Evolutionary conservation across 1,140 invertebrate genomes (phyloP).

Genomic region (Drosophila bipectinata): DNA sequence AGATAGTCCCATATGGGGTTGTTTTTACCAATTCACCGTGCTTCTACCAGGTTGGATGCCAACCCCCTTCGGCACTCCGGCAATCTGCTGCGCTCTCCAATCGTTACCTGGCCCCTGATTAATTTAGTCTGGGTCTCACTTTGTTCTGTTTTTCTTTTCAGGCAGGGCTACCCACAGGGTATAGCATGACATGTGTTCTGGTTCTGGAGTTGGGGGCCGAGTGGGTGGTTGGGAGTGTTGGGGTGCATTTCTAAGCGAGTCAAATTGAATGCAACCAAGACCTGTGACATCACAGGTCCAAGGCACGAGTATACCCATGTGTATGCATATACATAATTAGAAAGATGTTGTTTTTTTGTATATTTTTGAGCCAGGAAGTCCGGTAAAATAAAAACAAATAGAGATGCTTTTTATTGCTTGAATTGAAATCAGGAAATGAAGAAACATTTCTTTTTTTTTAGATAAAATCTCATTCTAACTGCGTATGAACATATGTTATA

Average conservation of each 20-base stretch:
- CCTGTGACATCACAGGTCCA: slow-evolving; percentile 36
- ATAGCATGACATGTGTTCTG: slow-evolving; percentile 41
- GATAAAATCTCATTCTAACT: too few relatives aligned
- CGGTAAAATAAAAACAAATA: slow-evolving; percentile 11
- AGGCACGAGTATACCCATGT: slow-evolving; percentile 5
- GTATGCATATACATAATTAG: slow-evolving; percentile 29
- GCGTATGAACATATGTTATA: too few relatives aligned
- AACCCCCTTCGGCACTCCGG: slow-evolving; percentile 27
- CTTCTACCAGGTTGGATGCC: slow-evolving; percentile 9
- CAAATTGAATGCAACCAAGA: slow-evolving; percentile 41
- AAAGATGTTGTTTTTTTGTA: slow-evolving; percentile 16
- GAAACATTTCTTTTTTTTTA: not conserved
- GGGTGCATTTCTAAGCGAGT: slow-evolving; percentile 41
- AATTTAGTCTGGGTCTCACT: slow-evolving; percentile 48
- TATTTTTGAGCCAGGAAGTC: slow-evolving; percentile 25
- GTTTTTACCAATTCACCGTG: slow-evolving; percentile 10
- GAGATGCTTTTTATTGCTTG: not conserved
- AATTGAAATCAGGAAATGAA: not conserved
- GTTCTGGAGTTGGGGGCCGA: not conserved
- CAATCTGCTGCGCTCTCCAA: slow-evolving; percentile 18
- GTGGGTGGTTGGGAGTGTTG: slow-evolving; percentile 5
- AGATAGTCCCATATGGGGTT: slow-evolving; percentile 17
- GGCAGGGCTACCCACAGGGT: slow-evolving; percentile 25
- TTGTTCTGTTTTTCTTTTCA: slow-evolving; percentile 44
- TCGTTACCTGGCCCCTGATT: slow-evolving; percentile 42